Evolutionary conservation across 1,140 invertebrate species (phyloP).

Genomic region (Apocrypta bakeri): DNA sequence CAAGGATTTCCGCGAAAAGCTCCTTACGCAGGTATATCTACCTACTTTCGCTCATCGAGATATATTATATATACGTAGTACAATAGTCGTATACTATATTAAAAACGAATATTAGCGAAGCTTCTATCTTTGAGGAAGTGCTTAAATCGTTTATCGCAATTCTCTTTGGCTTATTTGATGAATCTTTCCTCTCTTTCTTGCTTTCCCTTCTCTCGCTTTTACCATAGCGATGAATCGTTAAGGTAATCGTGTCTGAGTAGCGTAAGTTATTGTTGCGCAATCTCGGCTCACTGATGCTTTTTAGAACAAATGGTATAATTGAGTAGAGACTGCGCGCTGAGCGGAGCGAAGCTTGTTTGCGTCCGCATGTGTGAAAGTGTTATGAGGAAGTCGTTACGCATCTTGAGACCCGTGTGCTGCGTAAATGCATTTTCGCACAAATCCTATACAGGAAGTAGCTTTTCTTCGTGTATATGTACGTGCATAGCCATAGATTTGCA

Average conservation of each 20-base stretch:
- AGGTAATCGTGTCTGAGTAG: not conserved
- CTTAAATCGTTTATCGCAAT: constrained; percentile 28
- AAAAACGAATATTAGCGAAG: not conserved
- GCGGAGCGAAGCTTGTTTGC: not conserved
- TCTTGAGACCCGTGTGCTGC: not conserved
- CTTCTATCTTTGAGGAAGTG: not conserved
- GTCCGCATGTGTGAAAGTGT: not conserved
- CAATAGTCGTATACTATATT: no score
- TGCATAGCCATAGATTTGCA: no score
- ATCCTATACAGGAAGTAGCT: not conserved
- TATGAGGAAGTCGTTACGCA: constrained; percentile 41
- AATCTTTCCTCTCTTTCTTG: not conserved
- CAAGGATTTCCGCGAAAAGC: constrained; percentile 4
- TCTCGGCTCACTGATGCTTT: not conserved
- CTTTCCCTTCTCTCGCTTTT: not conserved
- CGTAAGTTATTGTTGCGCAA: constrained; percentile 7
- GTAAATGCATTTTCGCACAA: not conserved
- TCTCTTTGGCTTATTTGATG: not conserved
- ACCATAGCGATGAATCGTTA: not conserved
- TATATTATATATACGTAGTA: not conserved
- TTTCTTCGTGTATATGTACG: no score
- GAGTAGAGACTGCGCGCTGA: not conserved
- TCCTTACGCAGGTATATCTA: constrained; percentile 10
- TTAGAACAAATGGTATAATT: constrained; percentile 37
- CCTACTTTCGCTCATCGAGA: no score